phyloP scores from a whole-genome alignment of 2,888 invertebrate species.

The Andrena chrysosceles region DNA sequence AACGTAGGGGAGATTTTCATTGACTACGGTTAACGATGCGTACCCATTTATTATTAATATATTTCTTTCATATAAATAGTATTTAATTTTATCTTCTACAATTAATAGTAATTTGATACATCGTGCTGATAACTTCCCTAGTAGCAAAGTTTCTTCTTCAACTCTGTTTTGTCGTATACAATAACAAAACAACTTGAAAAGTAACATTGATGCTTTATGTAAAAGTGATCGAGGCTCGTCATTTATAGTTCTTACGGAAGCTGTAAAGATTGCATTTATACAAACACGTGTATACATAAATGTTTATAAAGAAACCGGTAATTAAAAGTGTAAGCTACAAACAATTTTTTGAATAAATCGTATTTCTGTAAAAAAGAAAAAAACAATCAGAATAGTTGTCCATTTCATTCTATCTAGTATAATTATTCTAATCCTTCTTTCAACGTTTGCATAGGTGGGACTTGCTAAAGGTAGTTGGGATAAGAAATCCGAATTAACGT shows the following conservation, averaged over 20 bases:
- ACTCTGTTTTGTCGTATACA: constrained; percentile 18
- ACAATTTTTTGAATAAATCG: constrained; percentile 77
- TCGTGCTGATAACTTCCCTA: constrained; percentile 4
- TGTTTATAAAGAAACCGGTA: constrained; percentile 58
- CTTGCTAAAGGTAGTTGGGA: constrained; percentile 70
- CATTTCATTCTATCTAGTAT: constrained; percentile 72
- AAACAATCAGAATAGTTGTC: constrained; percentile 46
- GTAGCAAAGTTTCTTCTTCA: constrained; percentile 23
- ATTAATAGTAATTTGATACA: constrained; percentile 26
- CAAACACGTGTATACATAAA: constrained; percentile 53
- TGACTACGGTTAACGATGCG: constrained; percentile 12
- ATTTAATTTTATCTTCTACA: constrained; percentile 8
- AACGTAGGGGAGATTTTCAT: constrained; percentile 6
- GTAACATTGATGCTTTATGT: constrained; percentile 27
- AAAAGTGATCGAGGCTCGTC: constrained; percentile 33
- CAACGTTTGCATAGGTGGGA: constrained; percentile 76
- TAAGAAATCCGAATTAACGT: constrained; percentile 57
- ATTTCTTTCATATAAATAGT: constrained; percentile 19
- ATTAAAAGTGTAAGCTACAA: constrained; percentile 67
- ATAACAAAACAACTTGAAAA: constrained; percentile 22
- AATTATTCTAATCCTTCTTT: constrained; percentile 75
- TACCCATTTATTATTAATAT: constrained; percentile 19
- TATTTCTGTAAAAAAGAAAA: constrained; percentile 76
- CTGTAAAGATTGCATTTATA: constrained; percentile 59
- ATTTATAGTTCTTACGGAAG: constrained; percentile 53